Base-by-base conservation (phyloP, 2,113 vertebrate species). In the Sprattus sprattus region DNA sequence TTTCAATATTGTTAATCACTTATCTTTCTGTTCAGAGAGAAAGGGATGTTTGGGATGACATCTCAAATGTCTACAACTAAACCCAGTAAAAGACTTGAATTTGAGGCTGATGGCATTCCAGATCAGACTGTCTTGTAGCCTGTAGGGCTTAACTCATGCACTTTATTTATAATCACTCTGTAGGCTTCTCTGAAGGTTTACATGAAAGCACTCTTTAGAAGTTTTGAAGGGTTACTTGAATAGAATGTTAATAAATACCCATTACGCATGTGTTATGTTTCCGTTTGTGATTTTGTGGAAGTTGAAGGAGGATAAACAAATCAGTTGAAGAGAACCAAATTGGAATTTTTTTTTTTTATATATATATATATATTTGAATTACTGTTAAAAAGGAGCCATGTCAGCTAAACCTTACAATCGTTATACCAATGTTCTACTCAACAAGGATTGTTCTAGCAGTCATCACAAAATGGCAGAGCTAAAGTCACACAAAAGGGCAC, bases 141-240 rank as follows among this genome's bases (percentile, higher is more conserved):
- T 84, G 22, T 83, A 6, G 32, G 60, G 54, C 28, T 78, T 78
- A 32, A 78, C 39, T 39, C 49, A 84, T 90, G 85, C 86, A 90
- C 86, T 84, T 84, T 88, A 81, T 86, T 80, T 47, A 45, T 39
- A 39, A 39, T 39, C 2, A 45, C 25, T 71, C 52, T 67, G 4
- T 87, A 80, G 44, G 45, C 16, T 84, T 75, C 86, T 45, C 32
- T 25, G 39, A 18, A 46, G 32, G 39, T 83, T 75, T 82, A 81
- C 32, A 50, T 81, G 54, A 45, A 45, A 39, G 47, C 82, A 13
- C 5, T 84, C 80, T 89, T 80, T 81, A 82, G 5, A 3, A 83
- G 80, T 75, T 32, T 75, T 11, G 32, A 10, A 10, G 5, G 64
- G 39, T 9, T 67, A 75, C 28, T 32, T 32, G 11, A 39, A 15